phyloP scores from a whole-genome alignment of 64 coral and sea anemone genomes.

The Pocillopora damicornis region DNA sequence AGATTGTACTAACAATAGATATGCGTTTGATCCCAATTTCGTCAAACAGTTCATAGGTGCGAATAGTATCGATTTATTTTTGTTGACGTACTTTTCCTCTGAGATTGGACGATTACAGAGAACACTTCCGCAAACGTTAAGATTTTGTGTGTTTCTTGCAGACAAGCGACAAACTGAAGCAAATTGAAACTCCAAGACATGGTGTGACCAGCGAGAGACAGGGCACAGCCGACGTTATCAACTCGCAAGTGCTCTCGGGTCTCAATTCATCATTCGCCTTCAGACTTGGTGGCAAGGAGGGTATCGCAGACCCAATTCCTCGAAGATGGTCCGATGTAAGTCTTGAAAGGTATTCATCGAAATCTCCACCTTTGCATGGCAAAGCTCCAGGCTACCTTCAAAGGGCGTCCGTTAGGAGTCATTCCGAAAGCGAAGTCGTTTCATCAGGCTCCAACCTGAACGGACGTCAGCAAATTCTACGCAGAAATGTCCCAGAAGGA shows the following conservation, averaged over 20 bases:
- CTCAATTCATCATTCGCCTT: not conserved
- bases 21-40: too few relatives aligned
- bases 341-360: not conserved
- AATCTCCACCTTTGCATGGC: not conserved
- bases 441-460: not conserved
- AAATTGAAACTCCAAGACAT: too few relatives aligned
- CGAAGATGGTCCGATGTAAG: not conserved
- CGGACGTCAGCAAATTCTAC: not conserved
- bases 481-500: not conserved
- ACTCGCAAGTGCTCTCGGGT: not conserved
- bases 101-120: too few relatives aligned
- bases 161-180: too few relatives aligned
- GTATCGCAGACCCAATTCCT: not conserved
- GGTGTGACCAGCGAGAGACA: too few relatives aligned
- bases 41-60: too few relatives aligned
- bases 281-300: not conserved
- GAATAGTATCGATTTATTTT: too few relatives aligned
- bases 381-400: not conserved
- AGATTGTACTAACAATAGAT: too few relatives aligned
- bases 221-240: not conserved
- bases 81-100: too few relatives aligned
- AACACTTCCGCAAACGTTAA: too few relatives aligned
- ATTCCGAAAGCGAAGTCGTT: not conserved
- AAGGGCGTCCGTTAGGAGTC: not conserved
- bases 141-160: too few relatives aligned